Percentiles rank a stretch among this genome's conserved stretches.
These are phyloP conservation scores for Sus scrofa DNA, from an alignment of 2,113 vertebrate genomes.

Conservation along the genomic window DNA sequence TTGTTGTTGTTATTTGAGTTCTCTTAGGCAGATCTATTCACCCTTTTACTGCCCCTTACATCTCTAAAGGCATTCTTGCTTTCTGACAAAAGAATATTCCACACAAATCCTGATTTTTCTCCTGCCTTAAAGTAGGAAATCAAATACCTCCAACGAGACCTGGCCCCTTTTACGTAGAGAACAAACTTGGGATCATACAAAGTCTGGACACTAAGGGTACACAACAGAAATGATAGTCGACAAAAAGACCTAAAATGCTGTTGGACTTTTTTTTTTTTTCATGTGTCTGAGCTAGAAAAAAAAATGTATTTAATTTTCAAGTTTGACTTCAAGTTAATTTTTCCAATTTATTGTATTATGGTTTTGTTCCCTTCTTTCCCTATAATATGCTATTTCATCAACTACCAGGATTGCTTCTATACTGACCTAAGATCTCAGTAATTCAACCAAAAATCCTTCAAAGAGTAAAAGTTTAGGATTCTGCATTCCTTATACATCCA, in stretches of 20 bases:
- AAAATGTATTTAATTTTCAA: background rate
- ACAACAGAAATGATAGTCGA: background rate
- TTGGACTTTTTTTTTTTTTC: background rate
- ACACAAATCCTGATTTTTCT: background rate
- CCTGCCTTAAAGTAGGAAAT: background rate
- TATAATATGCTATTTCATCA: background rate
- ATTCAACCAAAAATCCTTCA: background rate
- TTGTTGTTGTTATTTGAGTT: background rate
- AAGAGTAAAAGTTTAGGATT: background rate
- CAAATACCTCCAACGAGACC: background rate
- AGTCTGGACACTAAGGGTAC: background rate
- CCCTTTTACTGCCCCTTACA: background rate
- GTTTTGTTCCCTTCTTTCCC: background rate
- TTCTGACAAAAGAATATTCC: background rate
- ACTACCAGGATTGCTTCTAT: background rate
- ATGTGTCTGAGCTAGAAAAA: constrained; percentile 23
- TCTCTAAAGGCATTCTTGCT: background rate
- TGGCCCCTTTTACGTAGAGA: background rate
- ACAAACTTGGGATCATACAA: background rate
- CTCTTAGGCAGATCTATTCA: background rate
- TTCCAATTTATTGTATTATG: background rate
- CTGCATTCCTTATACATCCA: background rate
- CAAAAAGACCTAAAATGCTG: background rate
- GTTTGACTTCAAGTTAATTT: background rate
- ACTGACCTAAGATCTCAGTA: background rate